Conservation (phyloP, 1,140 invertebrate species). For the Zaprionus davidi region DNA sequence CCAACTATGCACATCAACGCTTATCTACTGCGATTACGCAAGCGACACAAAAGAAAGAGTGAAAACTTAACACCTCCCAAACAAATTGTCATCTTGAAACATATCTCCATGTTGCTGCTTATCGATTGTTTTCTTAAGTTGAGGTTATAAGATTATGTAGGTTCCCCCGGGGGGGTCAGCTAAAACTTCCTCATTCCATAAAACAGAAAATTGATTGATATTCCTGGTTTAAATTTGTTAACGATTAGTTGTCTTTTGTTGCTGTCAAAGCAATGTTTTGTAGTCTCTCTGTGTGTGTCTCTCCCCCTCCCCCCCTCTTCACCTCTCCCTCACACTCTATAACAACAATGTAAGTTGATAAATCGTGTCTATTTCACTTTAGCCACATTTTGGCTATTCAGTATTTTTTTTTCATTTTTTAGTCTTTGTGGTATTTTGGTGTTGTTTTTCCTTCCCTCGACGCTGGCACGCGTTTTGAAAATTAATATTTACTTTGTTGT, state of each 20-base stretch:
- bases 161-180: background rate
- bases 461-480: conserved; percentile 76
- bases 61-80: background rate
- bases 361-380: conserved; percentile 54
- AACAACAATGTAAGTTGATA: background rate
- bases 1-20: background rate
- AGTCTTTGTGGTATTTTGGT: conserved; percentile 48
- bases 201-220: conserved; percentile 4
- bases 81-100: conserved; percentile 1
- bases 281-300: background rate
- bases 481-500: conserved; percentile 73
- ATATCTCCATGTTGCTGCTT: background rate
- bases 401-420: conserved; percentile 13
- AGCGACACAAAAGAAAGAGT: background rate
- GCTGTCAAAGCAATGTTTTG: conserved; percentile 6
- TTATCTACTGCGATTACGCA: background rate
- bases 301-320: background rate
- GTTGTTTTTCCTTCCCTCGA: conserved; percentile 60
- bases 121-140: background rate
- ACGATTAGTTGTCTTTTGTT: conserved; percentile 10
- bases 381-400: conserved; percentile 21
- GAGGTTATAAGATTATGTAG: background rate
- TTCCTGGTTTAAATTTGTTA: conserved; percentile 13
- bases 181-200: background rate
- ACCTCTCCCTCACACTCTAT: too few species aligned